Conservation (phyloP, 2,113 vertebrate species). For the Himantopus leucocephalus region DNA sequence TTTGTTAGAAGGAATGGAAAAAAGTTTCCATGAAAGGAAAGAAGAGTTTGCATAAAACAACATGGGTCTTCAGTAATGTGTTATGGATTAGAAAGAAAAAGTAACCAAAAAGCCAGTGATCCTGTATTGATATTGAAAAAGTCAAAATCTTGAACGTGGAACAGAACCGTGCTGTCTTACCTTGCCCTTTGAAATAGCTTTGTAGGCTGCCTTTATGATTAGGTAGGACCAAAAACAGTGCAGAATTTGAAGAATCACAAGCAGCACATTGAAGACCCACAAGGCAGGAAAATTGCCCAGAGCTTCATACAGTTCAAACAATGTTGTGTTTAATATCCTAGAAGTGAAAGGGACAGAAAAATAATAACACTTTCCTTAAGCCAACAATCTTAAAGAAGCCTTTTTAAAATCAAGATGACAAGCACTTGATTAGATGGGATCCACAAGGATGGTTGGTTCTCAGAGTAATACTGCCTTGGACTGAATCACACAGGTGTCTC, state of each 20-base stretch:
- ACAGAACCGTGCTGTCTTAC: conserved; percentile 71
- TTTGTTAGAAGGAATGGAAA: background rate
- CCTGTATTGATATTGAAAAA: background rate
- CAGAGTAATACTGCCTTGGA: background rate
- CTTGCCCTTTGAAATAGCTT: conserved; percentile 94
- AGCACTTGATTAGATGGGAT: background rate
- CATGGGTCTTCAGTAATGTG: background rate
- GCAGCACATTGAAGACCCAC: conserved; percentile 91
- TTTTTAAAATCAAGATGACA: background rate
- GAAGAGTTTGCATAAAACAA: background rate
- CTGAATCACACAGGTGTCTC: background rate
- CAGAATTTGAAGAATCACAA: conserved; percentile 87
- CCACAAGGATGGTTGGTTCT: background rate
- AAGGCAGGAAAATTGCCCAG: conserved; percentile 94
- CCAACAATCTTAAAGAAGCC: background rate
- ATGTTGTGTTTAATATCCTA: conserved; percentile 93
- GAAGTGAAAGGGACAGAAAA: conserved; percentile 14
- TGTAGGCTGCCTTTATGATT: conserved; percentile 89
- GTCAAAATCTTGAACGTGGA: background rate
- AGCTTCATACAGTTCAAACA: conserved; percentile 96
- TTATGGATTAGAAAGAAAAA: background rate
- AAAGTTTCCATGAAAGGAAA: background rate
- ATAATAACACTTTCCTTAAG: background rate
- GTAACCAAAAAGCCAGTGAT: background rate
- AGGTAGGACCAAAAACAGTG: conserved; percentile 95